phyloP scores from a whole-genome alignment of 2,113 vertebrate genomes.

The Heptranchias perlo region DNA sequence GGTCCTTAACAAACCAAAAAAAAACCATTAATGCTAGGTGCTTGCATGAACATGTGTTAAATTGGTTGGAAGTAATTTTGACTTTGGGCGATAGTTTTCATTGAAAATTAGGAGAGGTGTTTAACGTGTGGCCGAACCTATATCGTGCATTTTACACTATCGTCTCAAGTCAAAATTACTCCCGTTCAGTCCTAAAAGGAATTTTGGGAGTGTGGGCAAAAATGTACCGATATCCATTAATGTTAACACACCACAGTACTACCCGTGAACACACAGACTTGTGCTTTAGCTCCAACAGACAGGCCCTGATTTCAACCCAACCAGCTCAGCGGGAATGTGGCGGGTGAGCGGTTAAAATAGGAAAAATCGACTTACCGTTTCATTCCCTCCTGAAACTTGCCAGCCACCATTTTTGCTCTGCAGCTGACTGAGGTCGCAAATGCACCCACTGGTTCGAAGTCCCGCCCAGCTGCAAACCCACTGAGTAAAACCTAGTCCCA shows the following conservation, averaged over 20 bases:
- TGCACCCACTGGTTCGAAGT: no score
- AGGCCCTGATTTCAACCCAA: neutral
- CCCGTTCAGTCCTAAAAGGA: neutral
- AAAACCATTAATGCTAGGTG: neutral
- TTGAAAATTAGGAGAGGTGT: neutral
- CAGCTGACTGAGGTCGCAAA: no score
- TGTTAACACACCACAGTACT: neutral
- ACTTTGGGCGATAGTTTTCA: neutral
- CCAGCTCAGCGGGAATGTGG: no score
- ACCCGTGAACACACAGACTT: no score
- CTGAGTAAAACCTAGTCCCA: no score
- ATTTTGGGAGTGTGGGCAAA: neutral
- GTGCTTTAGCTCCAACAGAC: neutral
- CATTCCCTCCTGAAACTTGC: no score
- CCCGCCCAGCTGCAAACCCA: no score
- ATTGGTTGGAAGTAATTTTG: neutral
- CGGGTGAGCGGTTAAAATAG: no score
- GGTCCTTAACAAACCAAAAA: neutral
- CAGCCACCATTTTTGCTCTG: no score
- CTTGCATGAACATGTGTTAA: neutral
- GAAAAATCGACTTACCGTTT: no score
- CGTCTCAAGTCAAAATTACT: neutral
- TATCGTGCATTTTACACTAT: neutral
- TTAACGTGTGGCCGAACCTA: neutral
- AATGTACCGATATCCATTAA: neutral